Evolutionary conservation across 2,888 invertebrate species (phyloP), one percentile per base, ranked within the genome.

Genomic region (Capitulum mitella): DNA sequence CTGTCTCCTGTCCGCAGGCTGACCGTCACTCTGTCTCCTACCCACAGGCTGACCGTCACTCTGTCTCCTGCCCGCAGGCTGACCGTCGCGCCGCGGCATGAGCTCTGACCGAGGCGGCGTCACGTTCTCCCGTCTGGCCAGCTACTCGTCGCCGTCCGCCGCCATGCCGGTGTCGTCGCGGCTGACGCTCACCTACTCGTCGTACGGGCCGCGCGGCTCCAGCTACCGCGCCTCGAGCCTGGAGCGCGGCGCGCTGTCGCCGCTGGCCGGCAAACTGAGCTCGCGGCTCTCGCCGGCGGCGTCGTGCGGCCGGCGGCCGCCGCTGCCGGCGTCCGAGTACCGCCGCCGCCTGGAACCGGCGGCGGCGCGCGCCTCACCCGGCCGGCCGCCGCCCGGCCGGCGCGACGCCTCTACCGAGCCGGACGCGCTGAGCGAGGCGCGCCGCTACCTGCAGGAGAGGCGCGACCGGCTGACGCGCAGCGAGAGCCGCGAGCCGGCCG

Each of bases 361-460:
- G 14, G 22, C 64, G 22, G 22, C 64, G 19, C 64, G 64, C 3
- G 64, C 64, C 37, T 34, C 64, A 3, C 34, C 64, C 16, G 64
- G 32, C 2, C 64, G 64, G 19, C 32, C 8, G 2, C 29, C 32
- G 29, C 26, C 6, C 8, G 6, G 32, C 12, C 61, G 61, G 12
- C 32, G 32, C 34, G 64, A 32, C 8, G 5, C 34, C 34, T 37
- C 64, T 37, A 22, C 32, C 14, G 32, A 32, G 3, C 1, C 61
- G 16, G 64, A 34, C 64, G n/a, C 64, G 22, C 64, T 64, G 37
- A 64, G 34, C 37, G 64, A 64, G 37, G 64, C 64, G 3, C 34
- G 64, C 34, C 64, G 64, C 34, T 64, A 64, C 37, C 64, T 64
- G 10, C 64, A 64, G 64, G 34, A 64, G 64, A 34, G 64, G 6